A percentile compares a stretch with the other conserved stretches of the same genome.
These are phyloP conservation scores for Vanacampus margaritifer DNA, from an alignment of 2,113 vertebrate genomes.

Conservation along the genomic window DNA sequence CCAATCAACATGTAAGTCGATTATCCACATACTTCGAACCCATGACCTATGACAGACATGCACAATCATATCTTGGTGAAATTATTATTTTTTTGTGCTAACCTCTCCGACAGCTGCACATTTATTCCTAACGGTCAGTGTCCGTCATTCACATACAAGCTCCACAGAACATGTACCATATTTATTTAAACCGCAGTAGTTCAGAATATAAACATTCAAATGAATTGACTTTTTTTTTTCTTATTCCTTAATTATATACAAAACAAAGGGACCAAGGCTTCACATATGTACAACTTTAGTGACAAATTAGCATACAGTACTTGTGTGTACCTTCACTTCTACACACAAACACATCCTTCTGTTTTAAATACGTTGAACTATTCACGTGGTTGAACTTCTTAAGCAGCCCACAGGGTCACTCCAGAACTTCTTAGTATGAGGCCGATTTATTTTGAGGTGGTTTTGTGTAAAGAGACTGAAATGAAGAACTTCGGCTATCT, in stretches of 20 bases:
- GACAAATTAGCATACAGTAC: conserved; percentile 4
- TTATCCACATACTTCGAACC: no score
- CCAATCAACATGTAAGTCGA: no score
- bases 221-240: conserved; percentile 61
- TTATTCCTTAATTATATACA: conserved; percentile 76
- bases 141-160: background rate
- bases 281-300: conserved; percentile 60
- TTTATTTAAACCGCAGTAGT: conserved; percentile 56
- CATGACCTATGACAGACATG: no score
- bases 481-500: background rate
- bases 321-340: background rate
- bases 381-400: background rate
- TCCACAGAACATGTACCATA: conserved; percentile 13
- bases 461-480: background rate
- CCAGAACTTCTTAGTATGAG: background rate
- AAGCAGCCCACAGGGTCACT: background rate
- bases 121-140: no score
- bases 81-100: no score
- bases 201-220: conserved; percentile 67
- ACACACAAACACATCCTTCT: background rate
- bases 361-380: background rate
- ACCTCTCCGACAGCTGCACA: no score
- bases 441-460: background rate
- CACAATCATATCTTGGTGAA: no score
- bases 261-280: conserved; percentile 59